Base-by-base conservation (phyloP, 2,797 vertebrate genomes). In the Melanotaenia parkinsoni region DNA sequence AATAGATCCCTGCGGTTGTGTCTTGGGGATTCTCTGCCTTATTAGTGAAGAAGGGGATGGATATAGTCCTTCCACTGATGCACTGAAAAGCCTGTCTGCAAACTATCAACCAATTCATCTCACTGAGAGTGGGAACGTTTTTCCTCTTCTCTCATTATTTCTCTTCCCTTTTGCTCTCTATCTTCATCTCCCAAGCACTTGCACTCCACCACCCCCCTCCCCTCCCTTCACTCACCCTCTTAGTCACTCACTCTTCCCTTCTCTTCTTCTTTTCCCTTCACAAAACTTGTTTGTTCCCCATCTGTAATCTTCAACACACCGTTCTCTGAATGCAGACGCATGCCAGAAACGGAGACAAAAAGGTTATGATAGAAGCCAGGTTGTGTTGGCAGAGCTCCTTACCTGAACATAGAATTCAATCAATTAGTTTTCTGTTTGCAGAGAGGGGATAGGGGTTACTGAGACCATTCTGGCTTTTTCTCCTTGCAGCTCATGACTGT, bases 21-120 rank as follows among this genome's bases (percentile, higher is more conserved):
- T 91, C 86, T 91, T 86, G 91, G 90, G 89, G 86, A 91, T 92
- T 91, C 87, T 86, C 77, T 89, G 79, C 84, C 90, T 92, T 92
- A 91, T 92, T 92, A 92, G 88, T 66, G 89, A 84, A 84, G 81
- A 88, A 85, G 76, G 75, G 87, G 81, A 89, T 85, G 79, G 86
- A 91, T 90, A 86, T 78, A 86, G 88, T 86, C 87, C 89, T 78
- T 89, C 82, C 80, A 77, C 86, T 88, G 88, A 90, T 83, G 86
- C 85, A 79, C 72, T 82, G 85, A 84, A 89, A 89, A 89, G 86
- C 79, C 86, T 88, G 90, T 87, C 87, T 88, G 79, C 80, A 83
- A 91, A 93, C 87, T 88, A 92, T 92, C 87, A 88, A 87, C 86
- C 84, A 82, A 90, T 92, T 93, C 88, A 91, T 92, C 88, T 90